Evolutionary conservation across 2,113 vertebrate species (phyloP), one percentile per base, ranked within the genome.

Genomic region (Nothobranchius furzeri): DNA sequence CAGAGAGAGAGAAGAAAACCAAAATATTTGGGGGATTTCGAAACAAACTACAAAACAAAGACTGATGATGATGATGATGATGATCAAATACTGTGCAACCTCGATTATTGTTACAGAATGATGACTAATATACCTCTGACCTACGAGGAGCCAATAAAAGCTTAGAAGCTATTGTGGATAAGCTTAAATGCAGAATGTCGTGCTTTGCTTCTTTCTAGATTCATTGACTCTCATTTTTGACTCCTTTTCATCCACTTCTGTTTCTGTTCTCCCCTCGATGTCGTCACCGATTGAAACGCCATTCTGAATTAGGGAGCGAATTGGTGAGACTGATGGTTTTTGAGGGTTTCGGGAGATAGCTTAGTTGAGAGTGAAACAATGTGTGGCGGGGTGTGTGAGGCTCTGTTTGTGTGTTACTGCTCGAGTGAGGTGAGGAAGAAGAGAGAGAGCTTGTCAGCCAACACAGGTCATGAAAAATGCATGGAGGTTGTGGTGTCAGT

Each of bases 381-480:
- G 78, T 64, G 79, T 70, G 83, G 54, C 36, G 54, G 79, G 35
- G 83, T 60, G 9, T 63, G 70, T 3, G 14, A 15, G 10, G 63
- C 51, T 74, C 55, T 79, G 69, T 76, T 49, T 70, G 40, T 70
- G 69, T 51, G 68, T 56, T 52, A 12, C 68, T 35, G 56, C 35
- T 58, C 42, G 75, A 54, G 70, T 65, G 66, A 81, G 59, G 62
- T 15, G 10, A 63, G 35, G 59, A 40, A 60, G 76, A 58, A 59
- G 64, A 37, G 66, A 61, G 70, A 54, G 76, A 82, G 79, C 75
- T 81, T 72, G 78, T 84, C 84, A 87, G 78, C 68, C 73, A 86
- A 70, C 82, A 78, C 52, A 20, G 76, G 72, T 84, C 81, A 91
- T 89, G 85, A 88, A 87, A 86, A 86, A 90, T 90, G 81, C 89